Percentiles rank a stretch among this genome's conserved stretches.
These are phyloP conservation scores for Tipula unca DNA, from an alignment of 2,888 invertebrate genomes.

Conservation along the genomic window DNA sequence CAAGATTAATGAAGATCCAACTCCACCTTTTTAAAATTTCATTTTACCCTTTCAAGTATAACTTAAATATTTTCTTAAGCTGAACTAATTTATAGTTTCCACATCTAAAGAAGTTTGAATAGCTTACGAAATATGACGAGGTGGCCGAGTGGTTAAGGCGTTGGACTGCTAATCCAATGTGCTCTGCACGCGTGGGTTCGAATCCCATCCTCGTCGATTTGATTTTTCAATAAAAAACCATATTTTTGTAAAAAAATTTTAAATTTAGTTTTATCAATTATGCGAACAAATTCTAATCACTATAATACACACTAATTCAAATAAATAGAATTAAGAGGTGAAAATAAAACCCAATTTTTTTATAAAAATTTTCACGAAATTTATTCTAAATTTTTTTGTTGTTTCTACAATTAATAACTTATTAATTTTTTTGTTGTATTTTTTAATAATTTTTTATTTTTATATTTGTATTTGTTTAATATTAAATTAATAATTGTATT, in stretches of 20 bases:
- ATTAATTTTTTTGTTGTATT: conserved; percentile 1
- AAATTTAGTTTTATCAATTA: background rate
- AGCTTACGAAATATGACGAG: conserved; percentile 47
- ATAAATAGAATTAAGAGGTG: background rate
- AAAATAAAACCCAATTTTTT: background rate
- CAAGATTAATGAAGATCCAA: too few species aligned
- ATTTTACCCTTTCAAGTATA: too few species aligned
- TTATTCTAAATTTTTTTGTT: conserved; percentile 17
- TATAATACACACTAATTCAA: background rate
- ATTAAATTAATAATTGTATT: background rate
- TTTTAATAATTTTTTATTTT: conserved; percentile 14
- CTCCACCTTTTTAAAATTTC: too few species aligned
- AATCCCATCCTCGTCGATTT: conserved; percentile 68
- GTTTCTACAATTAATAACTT: conserved; percentile 19
- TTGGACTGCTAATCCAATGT: conserved; percentile 83
- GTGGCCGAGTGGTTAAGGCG: conserved; percentile 83
- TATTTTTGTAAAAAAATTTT: too few species aligned
- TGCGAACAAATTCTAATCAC: background rate
- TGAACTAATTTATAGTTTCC: background rate
- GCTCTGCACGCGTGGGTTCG: conserved; percentile 83
- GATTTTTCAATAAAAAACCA: background rate
- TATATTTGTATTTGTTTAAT: too few species aligned
- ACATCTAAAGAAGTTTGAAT: background rate
- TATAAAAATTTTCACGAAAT: conserved; percentile 17
- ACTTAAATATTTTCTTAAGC: background rate